These are phyloP conservation scores for Centroberyx gerrardi DNA, from an alignment of 2,797 vertebrate species.

Conservation along the genomic window DNA sequence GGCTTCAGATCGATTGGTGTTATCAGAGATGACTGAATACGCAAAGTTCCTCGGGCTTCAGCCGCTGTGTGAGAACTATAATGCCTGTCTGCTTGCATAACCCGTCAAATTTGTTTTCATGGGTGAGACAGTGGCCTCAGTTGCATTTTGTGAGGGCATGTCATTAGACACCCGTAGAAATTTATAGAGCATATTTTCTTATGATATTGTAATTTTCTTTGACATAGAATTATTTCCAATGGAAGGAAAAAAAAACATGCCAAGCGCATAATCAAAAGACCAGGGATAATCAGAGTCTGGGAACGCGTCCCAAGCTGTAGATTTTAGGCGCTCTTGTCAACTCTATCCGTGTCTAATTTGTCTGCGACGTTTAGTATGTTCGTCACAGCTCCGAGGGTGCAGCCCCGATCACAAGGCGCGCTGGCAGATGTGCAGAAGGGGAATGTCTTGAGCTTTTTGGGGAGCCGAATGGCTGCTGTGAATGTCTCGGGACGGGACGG, in stretches of 20 bases:
- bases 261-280: slow-evolving; percentile 37
- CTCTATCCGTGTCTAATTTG: slow-evolving; percentile 65
- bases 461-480: slow-evolving; percentile 40
- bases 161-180: slow-evolving; percentile 63
- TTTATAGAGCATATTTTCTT: slow-evolving; percentile 50
- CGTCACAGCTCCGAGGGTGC: slow-evolving; percentile 70
- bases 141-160: slow-evolving; percentile 26
- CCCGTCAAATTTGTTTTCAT: slow-evolving; percentile 49
- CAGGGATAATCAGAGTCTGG: slow-evolving; percentile 68
- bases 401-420: slow-evolving; percentile 54
- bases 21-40: slow-evolving; percentile 64
- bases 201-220: slow-evolving; percentile 63
- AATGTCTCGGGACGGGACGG: slow-evolving; percentile 42
- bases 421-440: slow-evolving; percentile 66
- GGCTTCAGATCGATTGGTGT: slow-evolving; percentile 61
- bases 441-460: slow-evolving; percentile 28
- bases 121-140: slow-evolving; percentile 22
- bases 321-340: slow-evolving; percentile 65
- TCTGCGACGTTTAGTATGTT: slow-evolving; percentile 64
- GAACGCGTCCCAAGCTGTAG: slow-evolving; percentile 62
- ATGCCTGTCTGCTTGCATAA: slow-evolving; percentile 41
- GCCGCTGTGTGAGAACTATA: slow-evolving; percentile 45
- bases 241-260: slow-evolving; percentile 2
- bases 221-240: slow-evolving; percentile 55
- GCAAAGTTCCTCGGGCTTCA: slow-evolving; percentile 48